A percentile compares a stretch with the other conserved stretches of the same genome.
These are phyloP conservation scores for Strix occidentalis DNA, from an alignment of 2,797 vertebrate species.

Conservation along the genomic window DNA sequence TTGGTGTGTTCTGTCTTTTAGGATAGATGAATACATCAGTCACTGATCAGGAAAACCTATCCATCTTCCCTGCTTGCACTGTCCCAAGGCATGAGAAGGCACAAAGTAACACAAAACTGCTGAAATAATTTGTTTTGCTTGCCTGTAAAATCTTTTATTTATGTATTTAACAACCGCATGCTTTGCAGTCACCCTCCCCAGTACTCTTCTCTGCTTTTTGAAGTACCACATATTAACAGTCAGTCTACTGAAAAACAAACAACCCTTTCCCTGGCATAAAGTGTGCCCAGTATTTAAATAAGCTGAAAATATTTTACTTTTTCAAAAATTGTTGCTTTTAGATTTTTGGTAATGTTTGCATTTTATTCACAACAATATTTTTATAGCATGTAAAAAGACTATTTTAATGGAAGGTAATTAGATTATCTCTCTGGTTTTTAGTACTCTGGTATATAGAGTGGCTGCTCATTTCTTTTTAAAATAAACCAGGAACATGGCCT, in stretches of 20 bases:
- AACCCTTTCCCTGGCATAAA: neutral
- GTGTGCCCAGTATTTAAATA: neutral
- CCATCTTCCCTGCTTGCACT: neutral
- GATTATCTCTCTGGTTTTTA: neutral
- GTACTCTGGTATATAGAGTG: neutral
- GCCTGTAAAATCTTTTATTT: neutral
- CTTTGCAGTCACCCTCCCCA: neutral
- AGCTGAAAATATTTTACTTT: neutral
- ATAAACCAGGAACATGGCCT: neutral
- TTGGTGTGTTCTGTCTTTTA: neutral
- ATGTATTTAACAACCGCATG: neutral
- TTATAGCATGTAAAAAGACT: accelerated
- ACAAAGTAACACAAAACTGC: neutral
- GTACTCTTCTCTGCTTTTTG: neutral
- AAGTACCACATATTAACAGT: neutral
- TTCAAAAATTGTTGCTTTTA: neutral
- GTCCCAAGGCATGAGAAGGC: neutral
- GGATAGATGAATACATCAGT: neutral
- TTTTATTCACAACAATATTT: neutral
- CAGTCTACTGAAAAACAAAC: neutral
- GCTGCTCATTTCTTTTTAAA: neutral
- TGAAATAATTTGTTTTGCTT: neutral
- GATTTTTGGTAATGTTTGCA: neutral
- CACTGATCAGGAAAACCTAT: neutral
- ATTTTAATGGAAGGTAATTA: neutral